Base-by-base conservation (phyloP, 2,797 vertebrate genomes). In the Molossus alvarezi region DNA sequence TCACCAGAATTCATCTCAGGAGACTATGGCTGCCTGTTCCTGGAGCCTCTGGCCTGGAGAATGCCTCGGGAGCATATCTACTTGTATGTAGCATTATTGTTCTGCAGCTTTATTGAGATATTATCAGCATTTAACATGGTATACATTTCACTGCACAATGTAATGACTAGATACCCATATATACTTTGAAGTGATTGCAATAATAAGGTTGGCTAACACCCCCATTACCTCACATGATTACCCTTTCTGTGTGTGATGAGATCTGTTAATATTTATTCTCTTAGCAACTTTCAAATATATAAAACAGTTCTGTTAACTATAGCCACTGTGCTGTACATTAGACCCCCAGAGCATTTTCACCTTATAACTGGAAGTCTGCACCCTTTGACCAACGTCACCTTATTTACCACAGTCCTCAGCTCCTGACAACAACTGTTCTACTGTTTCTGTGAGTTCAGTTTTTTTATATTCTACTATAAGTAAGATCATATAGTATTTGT, bases 231-330 rank as follows among this genome's bases (percentile, higher is more conserved):
- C 25, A 55, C 33, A 33, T 33, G 33, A 45, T 87, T 80, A 72
- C 21, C 18, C 25, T 20, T 80, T 80, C 9, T 77, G 45, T 80
- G 55, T 37, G 20, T 62, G 23, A 9, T 79, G 55, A 72, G 45
- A 64, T 72, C 75, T 93, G 69, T 86, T 14, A 72, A 72, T 80
- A 72, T 87, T 80, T 72, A 80, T 37, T 84, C 33, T 65, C 65
- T 69, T 10, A n/a, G 33, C 12, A 57, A 17, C 29, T 57, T 57
- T 90, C 75, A 25, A 25, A 14, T 25, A 33, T 69, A 55, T 80
- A 69, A 69, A 77, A 80, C 3, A 33, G 51, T n/a, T 76, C 25
- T 65, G n/a, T 45, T 77, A 67, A 57, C 33, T 55, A 8, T 12
- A 83, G 45, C 2, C 81, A 51, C 20, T 20, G 10, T 25, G 60